phyloP scores from a whole-genome alignment of 1,140 invertebrate species.

The Rhopalosiphum maidis region DNA sequence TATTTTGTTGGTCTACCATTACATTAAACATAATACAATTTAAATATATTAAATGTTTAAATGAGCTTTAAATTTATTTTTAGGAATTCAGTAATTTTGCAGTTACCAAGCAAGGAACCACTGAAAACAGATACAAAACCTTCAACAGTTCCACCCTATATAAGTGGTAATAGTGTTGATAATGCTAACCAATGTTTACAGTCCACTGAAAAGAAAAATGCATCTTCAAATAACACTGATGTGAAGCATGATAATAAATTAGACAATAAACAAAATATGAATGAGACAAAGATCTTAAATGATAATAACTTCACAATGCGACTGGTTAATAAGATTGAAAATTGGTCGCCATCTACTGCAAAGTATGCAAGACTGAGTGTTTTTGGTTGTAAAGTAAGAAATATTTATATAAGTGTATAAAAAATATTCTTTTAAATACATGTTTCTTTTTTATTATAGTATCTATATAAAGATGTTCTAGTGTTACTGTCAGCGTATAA shows the following conservation, averaged over 20 bases:
- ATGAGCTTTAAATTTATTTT: not conserved
- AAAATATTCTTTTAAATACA: not conserved
- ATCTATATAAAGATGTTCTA: constrained; percentile 46
- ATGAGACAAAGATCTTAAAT: constrained; percentile 26
- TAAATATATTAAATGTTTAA: too few species aligned
- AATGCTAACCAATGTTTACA: constrained; percentile 9
- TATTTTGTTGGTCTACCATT: not conserved
- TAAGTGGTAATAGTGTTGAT: constrained; percentile 18
- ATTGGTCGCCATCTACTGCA: constrained; percentile 40
- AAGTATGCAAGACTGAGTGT: constrained; percentile 54
- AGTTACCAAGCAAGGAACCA: constrained; percentile 38
- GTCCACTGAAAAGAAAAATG: constrained; percentile 28
- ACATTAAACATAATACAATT: too few species aligned
- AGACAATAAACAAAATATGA: not conserved
- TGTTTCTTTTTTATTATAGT: constrained; percentile 9
- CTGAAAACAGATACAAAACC: not conserved
- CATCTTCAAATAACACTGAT: not conserved
- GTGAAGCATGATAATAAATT: not conserved
- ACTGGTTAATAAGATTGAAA: constrained; percentile 27
- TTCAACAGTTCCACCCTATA: constrained; percentile 2
- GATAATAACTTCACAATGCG: constrained; percentile 30
- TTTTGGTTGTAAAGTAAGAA: constrained; percentile 50
- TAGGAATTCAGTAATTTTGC: constrained; percentile 23
- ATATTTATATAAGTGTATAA: not conserved
- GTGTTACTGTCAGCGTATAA: constrained; percentile 40